A percentile compares a stretch with the other conserved stretches of the same genome.
These are phyloP conservation scores for Glyphotaelius pellucidus DNA, from an alignment of 2,888 invertebrate species.

Conservation along the genomic window DNA sequence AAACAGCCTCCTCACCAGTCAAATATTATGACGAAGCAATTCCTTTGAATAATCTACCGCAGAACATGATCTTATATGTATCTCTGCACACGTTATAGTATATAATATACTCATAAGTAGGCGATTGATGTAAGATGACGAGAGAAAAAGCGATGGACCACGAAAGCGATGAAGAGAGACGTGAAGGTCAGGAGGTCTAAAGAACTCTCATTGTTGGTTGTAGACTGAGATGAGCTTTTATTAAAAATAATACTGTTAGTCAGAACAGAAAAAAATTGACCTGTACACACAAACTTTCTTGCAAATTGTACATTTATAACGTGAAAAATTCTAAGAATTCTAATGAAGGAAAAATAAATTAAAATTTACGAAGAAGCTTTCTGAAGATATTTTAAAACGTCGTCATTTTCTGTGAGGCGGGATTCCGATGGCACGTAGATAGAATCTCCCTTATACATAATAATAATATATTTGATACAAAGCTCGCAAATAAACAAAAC, in stretches of 20 bases:
- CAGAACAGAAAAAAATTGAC: neutral
- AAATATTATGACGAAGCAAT: neutral
- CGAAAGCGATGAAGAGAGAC: slow-evolving; percentile 17
- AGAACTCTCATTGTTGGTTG: neutral
- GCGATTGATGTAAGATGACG: neutral
- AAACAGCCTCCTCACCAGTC: neutral
- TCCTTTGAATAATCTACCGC: neutral
- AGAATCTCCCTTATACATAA: neutral
- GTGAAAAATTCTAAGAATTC: too few relatives aligned
- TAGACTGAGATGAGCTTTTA: neutral
- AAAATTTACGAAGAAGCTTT: neutral
- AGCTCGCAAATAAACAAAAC: slow-evolving; percentile 28
- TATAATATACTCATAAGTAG: neutral
- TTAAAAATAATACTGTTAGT: neutral
- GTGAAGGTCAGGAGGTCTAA: slow-evolving; percentile 33
- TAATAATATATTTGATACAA: neutral
- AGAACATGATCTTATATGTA: neutral
- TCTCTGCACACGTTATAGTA: neutral
- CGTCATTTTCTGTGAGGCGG: neutral
- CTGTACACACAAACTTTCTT: too few relatives aligned
- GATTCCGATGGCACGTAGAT: neutral
- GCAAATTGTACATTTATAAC: too few relatives aligned
- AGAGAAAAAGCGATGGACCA: neutral
- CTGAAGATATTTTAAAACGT: neutral
- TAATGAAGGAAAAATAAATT: neutral